phyloP scores from a whole-genome alignment of 2,888 invertebrate species.

The Vannuccia rotundouncinata region DNA sequence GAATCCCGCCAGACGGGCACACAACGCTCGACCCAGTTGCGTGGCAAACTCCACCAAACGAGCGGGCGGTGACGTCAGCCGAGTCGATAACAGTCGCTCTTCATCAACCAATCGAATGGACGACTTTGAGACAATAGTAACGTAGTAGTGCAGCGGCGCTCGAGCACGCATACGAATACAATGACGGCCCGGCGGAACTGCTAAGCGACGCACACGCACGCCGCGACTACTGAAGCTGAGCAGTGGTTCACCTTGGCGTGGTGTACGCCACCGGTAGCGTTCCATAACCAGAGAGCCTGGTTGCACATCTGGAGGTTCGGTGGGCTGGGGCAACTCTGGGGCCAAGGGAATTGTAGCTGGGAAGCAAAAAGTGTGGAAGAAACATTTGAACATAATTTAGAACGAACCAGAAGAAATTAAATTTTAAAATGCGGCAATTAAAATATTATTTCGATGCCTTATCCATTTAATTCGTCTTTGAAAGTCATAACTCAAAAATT shows the following conservation, averaged over 20 bases:
- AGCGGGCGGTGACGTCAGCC: not conserved
- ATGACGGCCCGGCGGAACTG: not conserved
- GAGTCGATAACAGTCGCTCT: not conserved
- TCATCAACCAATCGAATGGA: not conserved
- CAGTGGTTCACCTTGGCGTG: constrained; percentile 54
- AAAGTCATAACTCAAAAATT: too few species aligned
- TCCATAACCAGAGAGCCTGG: constrained; percentile 53
- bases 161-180: not conserved
- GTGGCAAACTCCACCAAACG: not conserved
- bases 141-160: not conserved
- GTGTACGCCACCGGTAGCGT: constrained; percentile 55
- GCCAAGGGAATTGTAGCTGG: too few species aligned
- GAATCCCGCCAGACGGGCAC: not conserved
- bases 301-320: constrained; percentile 27
- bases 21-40: not conserved
- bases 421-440: too few species aligned
- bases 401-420: too few species aligned
- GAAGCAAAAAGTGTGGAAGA: too few species aligned
- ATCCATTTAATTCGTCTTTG: too few species aligned
- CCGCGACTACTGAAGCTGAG: constrained; percentile 49
- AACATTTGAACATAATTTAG: too few species aligned
- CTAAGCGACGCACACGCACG: constrained; percentile 39
- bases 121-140: not conserved
- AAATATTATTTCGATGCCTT: too few species aligned
- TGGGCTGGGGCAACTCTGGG: too few species aligned